Evolutionary conservation across 2,113 vertebrate species (phyloP).

Genomic region (Corydoras sp.): DNA sequence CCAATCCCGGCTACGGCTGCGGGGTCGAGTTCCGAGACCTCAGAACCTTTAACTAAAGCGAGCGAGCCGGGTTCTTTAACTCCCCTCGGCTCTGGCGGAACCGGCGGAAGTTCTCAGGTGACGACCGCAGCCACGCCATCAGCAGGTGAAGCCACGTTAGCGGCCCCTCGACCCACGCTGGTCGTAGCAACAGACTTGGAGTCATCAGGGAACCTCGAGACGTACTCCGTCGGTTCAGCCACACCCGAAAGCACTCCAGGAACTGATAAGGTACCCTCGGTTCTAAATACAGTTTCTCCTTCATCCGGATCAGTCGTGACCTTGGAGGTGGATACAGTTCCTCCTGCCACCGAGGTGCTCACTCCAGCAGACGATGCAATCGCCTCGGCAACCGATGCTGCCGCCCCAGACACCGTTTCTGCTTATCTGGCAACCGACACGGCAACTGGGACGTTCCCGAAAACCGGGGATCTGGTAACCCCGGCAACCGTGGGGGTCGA

Average conservation of each 20-base stretch:
- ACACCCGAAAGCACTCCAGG: slow-evolving; percentile 4
- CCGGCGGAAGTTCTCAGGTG: slow-evolving; percentile 21
- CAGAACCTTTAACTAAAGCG: slow-evolving; percentile 3
- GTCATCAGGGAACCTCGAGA: slow-evolving; percentile 6
- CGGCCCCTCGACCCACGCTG: slow-evolving; percentile 11
- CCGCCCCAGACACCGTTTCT: slow-evolving; percentile 9
- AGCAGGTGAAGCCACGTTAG: slow-evolving; percentile 9
- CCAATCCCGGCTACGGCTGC: slow-evolving; percentile 4
- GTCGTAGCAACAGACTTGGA: slow-evolving; percentile 15
- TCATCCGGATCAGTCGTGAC: not conserved
- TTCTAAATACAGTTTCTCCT: slow-evolving; percentile 13
- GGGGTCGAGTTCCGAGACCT: not conserved
- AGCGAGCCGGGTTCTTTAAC: slow-evolving; percentile 1
- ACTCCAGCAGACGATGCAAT: slow-evolving; percentile 17
- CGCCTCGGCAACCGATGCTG: slow-evolving; percentile 13
- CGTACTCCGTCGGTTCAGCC: slow-evolving; percentile 4
- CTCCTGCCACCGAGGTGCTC: slow-evolving; percentile 9
- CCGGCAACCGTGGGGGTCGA: slow-evolving; percentile 2
- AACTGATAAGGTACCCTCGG: not conserved
- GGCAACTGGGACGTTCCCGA: not conserved
- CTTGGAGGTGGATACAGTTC: not conserved
- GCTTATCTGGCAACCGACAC: slow-evolving; percentile 22
- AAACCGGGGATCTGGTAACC: not conserved
- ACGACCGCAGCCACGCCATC: slow-evolving; percentile 25
- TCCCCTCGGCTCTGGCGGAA: not conserved